Evolutionary conservation across 2,113 vertebrate genomes (phyloP).

Genomic region (Manacus vitellinus): DNA sequence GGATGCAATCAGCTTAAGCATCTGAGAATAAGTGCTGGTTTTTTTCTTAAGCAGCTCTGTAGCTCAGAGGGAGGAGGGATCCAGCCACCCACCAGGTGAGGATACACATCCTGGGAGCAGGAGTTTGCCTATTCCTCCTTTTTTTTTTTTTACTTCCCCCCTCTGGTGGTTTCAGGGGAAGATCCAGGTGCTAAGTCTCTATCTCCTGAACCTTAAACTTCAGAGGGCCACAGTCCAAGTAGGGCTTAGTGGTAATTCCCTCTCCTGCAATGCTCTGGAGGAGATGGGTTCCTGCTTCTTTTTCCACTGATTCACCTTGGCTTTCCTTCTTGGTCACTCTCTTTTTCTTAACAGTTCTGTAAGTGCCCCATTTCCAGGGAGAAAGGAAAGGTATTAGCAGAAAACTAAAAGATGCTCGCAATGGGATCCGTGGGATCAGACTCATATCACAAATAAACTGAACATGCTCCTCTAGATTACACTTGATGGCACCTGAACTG

Average conservation of each 20-base stretch:
- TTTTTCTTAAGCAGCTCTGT: not conserved
- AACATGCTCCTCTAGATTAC: not conserved
- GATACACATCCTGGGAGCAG: not conserved
- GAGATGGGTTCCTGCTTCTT: not conserved
- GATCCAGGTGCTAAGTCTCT: not conserved
- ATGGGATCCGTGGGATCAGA: not conserved
- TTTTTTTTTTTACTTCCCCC: not conserved
- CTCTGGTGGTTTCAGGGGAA: not conserved
- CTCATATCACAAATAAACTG: not conserved
- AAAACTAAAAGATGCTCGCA: not conserved
- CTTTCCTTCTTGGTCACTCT: not conserved
- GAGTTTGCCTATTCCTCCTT: not conserved
- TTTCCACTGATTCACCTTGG: not conserved
- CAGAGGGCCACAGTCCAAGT: not conserved
- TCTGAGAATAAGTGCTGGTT: not conserved
- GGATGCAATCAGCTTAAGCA: slow-evolving; percentile 31
- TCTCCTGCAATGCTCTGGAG: not conserved
- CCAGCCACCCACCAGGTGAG: not conserved
- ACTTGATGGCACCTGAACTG: not conserved
- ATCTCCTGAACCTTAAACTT: not conserved
- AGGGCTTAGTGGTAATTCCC: not conserved
- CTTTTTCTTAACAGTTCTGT: not conserved
- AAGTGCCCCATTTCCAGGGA: not conserved
- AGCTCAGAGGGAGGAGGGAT: not conserved
- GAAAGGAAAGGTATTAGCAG: not conserved